Conservation (phyloP, 2,113 vertebrate species). For the Psettodes erumei region DNA sequence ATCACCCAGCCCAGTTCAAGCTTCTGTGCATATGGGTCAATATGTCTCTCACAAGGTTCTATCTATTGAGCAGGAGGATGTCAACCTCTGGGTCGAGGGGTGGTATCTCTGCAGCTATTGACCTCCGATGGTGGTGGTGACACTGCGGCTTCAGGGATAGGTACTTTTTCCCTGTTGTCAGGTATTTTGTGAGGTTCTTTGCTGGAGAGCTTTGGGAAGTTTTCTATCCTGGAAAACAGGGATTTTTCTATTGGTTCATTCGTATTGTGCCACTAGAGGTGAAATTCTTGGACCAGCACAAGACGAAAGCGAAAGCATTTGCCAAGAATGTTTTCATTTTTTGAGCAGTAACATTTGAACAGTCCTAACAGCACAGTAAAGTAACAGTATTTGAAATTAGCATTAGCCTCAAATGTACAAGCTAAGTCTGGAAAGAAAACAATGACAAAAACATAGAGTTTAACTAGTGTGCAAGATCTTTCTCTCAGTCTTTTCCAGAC, state of each 20-base stretch:
- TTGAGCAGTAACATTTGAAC: slow-evolving; percentile 26
- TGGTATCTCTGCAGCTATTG: slow-evolving; percentile 9
- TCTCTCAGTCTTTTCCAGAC: slow-evolving; percentile 13
- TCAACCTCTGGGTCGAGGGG: not conserved
- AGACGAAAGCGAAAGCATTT: too few relatives aligned
- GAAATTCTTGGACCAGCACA: too few relatives aligned
- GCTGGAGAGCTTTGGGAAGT: slow-evolving; percentile 18
- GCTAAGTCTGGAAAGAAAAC: slow-evolving; percentile 51
- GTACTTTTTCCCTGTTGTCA: slow-evolving; percentile 11
- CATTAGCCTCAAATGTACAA: slow-evolving; percentile 47
- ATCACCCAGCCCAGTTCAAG: slow-evolving; percentile 42
- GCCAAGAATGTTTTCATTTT: too few relatives aligned
- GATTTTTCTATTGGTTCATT: slow-evolving; percentile 22
- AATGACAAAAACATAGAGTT: slow-evolving; percentile 21
- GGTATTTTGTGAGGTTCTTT: slow-evolving; percentile 20
- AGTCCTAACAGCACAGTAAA: slow-evolving; percentile 23
- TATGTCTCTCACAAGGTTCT: too few relatives aligned
- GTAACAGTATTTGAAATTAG: slow-evolving; percentile 25
- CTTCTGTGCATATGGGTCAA: slow-evolving; percentile 20
- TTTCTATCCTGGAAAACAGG: slow-evolving; percentile 25
- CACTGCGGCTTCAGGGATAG: not conserved
- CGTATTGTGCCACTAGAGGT: too few relatives aligned
- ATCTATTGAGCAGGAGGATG: too few relatives aligned
- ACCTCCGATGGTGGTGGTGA: not conserved
- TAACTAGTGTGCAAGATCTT: slow-evolving; percentile 34